Evolutionary conservation across 2,888 invertebrate genomes (phyloP).

Genomic region (Acrobasis suavella): DNA sequence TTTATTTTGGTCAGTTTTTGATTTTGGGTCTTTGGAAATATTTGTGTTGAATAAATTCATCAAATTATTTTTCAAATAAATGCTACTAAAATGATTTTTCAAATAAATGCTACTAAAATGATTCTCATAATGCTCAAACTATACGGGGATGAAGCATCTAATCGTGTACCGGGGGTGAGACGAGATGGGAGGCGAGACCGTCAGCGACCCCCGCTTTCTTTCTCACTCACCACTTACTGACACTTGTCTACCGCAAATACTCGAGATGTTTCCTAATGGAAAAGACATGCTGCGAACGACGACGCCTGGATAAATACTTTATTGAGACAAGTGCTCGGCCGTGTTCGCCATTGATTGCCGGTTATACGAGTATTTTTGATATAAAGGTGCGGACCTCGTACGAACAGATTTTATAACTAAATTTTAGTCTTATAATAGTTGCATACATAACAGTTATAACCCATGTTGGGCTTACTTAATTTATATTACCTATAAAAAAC

Average conservation of each 20-base stretch:
- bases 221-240: conserved; percentile 66
- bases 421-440: too few relatives aligned
- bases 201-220: conserved; percentile 49
- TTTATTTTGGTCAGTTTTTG: background rate
- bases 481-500: too few relatives aligned
- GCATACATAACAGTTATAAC: too few relatives aligned
- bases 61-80: too few relatives aligned
- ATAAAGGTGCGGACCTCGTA: background rate
- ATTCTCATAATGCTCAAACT: background rate
- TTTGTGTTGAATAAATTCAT: too few relatives aligned
- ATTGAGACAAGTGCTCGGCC: conserved; percentile 71
- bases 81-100: too few relatives aligned
- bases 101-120: too few relatives aligned
- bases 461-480: too few relatives aligned
- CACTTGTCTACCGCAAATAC: conserved; percentile 77
- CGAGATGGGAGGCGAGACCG: conserved; percentile 23
- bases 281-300: conserved; percentile 76
- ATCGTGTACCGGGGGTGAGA: background rate
- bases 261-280: conserved; percentile 78
- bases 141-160: background rate
- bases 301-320: conserved; percentile 77
- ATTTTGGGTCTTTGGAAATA: too few relatives aligned
- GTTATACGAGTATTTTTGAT: too few relatives aligned
- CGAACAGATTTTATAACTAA: too few relatives aligned
- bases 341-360: conserved; percentile 60